Evolutionary conservation across 2,888 invertebrate genomes (phyloP), one percentile per base, ranked within the genome.

Genomic region (Nesidiocoris tenuis): DNA sequence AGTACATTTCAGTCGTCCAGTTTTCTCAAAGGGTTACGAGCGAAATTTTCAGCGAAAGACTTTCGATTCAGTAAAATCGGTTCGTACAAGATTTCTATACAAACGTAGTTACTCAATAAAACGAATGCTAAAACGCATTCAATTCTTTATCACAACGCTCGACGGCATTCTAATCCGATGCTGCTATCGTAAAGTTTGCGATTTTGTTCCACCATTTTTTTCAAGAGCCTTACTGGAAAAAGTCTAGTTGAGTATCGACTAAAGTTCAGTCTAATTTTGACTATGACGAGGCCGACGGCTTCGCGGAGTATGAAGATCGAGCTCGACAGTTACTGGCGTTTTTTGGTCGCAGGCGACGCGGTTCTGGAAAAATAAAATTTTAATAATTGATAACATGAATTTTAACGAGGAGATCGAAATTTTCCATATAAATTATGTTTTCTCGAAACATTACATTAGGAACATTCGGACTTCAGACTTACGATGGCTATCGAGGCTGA

Each of bases 401-500:
- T n/a, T n/a, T n/a, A n/a, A n/a, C n/a, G n/a, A n/a, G n/a, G n/a
- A n/a, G n/a, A n/a, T n/a, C n/a, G n/a, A n/a, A n/a, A n/a, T n/a
- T n/a, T n/a, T n/a, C n/a, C n/a, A n/a, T n/a, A n/a, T n/a, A n/a
- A n/a, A n/a, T n/a, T n/a, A n/a, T n/a, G n/a, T n/a, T n/a, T n/a
- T n/a, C n/a, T n/a, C n/a, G n/a, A n/a, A n/a, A n/a, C n/a, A n/a
- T n/a, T n/a, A n/a, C n/a, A n/a, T n/a, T n/a, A n/a, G n/a, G n/a
- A n/a, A n/a, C n/a, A n/a, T n/a, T n/a, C n/a, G n/a, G n/a, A n/a
- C n/a, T n/a, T n/a, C 63, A 76, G 84, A 84, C 72, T 57, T 57
- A 76, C 71, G 22, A 75, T 19, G 59, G 77, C 77, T 77, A 88
- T 88, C 88, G 88, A 75, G 87, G 87, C 83, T 85, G 85, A 17